phyloP scores from a whole-genome alignment of 2,888 invertebrate species.

The Aporophyla lueneburgensis region DNA sequence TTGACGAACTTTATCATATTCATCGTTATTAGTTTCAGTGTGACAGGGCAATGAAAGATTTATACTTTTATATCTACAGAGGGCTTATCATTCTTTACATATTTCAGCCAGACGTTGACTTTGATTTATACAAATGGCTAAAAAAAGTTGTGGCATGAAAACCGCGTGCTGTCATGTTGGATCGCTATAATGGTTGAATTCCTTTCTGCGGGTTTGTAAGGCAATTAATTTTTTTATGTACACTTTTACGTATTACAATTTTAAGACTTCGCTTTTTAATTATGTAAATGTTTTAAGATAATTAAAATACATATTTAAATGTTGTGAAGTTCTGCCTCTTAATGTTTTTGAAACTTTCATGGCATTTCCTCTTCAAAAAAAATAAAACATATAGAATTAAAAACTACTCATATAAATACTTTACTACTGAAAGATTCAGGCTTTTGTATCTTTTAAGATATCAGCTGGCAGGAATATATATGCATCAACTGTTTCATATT shows the following conservation, averaged over 20 bases:
- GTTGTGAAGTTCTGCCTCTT: not conserved
- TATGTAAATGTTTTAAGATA: no score
- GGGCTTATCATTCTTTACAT: constrained; percentile 38
- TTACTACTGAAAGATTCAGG: no score
- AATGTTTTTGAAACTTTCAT: not conserved
- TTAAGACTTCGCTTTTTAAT: no score
- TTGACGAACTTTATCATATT: constrained; percentile 7
- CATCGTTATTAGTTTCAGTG: constrained; percentile 7
- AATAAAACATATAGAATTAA: no score
- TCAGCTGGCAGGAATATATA: no score
- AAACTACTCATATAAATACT: no score
- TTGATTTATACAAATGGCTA: constrained; percentile 50
- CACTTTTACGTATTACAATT: no score
- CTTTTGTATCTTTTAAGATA: no score
- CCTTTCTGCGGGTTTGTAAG: constrained; percentile 2
- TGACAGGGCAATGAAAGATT: constrained; percentile 38
- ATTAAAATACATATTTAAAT: not conserved
- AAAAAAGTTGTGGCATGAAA: constrained; percentile 21
- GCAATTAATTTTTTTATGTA: constrained; percentile 23
- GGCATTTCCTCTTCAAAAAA: no score
- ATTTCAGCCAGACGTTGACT: constrained; percentile 50
- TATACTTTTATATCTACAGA: constrained; percentile 19
- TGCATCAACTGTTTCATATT: no score
- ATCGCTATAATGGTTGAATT: constrained; percentile 10
- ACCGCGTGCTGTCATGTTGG: constrained; percentile 22